phyloP scores from a whole-genome alignment of 2,113 vertebrate species.

The Paramormyrops kingsleyae region DNA sequence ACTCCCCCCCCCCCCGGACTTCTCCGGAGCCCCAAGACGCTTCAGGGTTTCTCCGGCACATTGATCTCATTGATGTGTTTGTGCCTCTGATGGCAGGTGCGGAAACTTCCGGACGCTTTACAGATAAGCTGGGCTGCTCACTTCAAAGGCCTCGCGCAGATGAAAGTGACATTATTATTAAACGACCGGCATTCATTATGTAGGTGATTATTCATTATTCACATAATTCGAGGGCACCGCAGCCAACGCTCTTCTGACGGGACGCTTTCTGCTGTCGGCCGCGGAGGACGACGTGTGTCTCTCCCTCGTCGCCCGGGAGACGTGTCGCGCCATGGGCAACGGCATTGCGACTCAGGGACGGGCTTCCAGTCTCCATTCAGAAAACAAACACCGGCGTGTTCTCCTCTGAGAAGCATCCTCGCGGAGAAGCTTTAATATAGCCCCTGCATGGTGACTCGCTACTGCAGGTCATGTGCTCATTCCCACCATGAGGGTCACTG shows the following conservation, averaged over 20 bases:
- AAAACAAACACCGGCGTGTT: neutral
- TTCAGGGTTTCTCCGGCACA: neutral
- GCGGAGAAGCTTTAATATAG: neutral
- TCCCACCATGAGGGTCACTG: neutral
- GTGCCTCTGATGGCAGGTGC: neutral
- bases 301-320: neutral
- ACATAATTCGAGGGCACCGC: neutral
- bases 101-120: neutral
- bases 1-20: neutral
- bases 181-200: neutral
- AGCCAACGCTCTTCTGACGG: neutral
- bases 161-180: conserved; percentile 7
- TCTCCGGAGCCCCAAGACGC: neutral
- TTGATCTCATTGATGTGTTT: conserved; percentile 11
- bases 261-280: neutral
- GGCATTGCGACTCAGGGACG: neutral
- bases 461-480: neutral
- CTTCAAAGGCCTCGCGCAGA: neutral
- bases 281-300: neutral
- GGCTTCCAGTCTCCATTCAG: neutral
- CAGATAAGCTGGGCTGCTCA: neutral
- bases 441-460: neutral
- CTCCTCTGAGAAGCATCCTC: neutral
- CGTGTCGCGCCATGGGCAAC: neutral
- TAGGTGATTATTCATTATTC: conserved; percentile 7